Evolutionary conservation across 1,140 invertebrate species (phyloP), one percentile per base, ranked within the genome.

Genomic region (Brachionus paranguensis): DNA sequence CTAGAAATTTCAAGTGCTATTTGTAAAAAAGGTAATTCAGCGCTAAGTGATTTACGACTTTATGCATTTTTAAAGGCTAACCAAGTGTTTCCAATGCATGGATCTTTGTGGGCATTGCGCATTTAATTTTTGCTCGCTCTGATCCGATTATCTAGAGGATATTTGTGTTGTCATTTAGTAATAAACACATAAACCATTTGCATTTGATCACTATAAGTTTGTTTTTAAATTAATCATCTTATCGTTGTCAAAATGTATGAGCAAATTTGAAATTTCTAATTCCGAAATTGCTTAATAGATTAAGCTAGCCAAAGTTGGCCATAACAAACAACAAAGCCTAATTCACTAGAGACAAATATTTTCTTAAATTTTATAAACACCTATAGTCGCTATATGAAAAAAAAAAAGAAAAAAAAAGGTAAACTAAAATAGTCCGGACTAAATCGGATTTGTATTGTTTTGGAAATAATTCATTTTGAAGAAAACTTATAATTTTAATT

Each of bases 401-500:
- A 33, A 68, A 33, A 68, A 6, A n/a, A 68, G 0, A 41, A 41
- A 4, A 68, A 68, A 33, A 33, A 60, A 60, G 53, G 53, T 60
- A 60, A 60, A 60, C 53, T 27, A 60, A 60, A 60, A 60, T 60
- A 60, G 53, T 60, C 53, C 53, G 53, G 33, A 68, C 65, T 33
- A 68, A 68, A 68, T 68, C 65, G 65, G 65, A 68, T 68, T 68
- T 68, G 27, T 41, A 68, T 68, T 41, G 33, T 68, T 68, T 41
- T 41, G 65, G 33, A 41, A 33, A 68, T 33, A 12, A 68, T 68
- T 33, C 33, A 68, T 68, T 37, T 68, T 41, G 12, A 41, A 33
- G 65, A 68, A 68, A 68, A 68, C 65, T 37, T 68, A 68, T 68
- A 68, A 68, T 68, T 68, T 68, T 41, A 41, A 68, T 41, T 68